Conservation (phyloP, 2,113 vertebrate species). For the Datnioides undecimradiatus region DNA sequence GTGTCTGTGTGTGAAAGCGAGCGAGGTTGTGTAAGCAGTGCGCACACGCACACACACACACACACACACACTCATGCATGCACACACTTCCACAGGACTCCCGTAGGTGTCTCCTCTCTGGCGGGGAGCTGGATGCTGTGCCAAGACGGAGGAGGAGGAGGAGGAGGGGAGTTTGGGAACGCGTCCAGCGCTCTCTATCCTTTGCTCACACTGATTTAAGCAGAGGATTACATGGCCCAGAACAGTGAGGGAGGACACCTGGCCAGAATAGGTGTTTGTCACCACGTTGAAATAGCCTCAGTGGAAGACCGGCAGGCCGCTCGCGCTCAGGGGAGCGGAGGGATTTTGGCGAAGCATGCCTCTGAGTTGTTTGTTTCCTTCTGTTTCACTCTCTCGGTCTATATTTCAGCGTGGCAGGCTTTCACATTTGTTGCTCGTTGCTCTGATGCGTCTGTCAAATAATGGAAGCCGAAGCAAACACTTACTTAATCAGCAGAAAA, state of each 20-base stretch:
- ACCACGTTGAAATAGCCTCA: constrained; percentile 34
- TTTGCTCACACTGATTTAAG: constrained; percentile 69
- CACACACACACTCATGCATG: constrained; percentile 17
- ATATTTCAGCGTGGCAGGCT: background rate
- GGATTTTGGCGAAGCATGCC: constrained; percentile 21
- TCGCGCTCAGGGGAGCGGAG: constrained; percentile 7
- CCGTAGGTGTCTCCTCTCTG: constrained; percentile 76
- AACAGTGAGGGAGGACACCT: constrained; percentile 62
- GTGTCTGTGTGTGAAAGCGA: constrained; percentile 9
- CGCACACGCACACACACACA: constrained; percentile 34
- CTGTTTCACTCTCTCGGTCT: constrained; percentile 5
- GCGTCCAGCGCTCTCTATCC: constrained; percentile 58
- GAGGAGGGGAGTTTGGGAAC: constrained; percentile 61
- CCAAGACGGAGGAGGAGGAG: constrained; percentile 58
- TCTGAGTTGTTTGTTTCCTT: constrained; percentile 21
- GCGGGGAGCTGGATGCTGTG: constrained; percentile 58
- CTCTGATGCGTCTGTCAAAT: constrained; percentile 51
- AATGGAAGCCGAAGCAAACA: constrained; percentile 55
- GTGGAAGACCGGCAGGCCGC: constrained; percentile 9
- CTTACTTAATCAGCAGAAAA: constrained; percentile 75
- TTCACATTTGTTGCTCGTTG: constrained; percentile 48
- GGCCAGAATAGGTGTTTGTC: constrained; percentile 57
- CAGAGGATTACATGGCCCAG: constrained; percentile 66
- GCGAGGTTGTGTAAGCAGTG: constrained; percentile 61
- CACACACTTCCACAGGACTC: constrained; percentile 69